Percentiles rank a stretch among this genome's conserved stretches.
Conservation (phyloP, 1,140 invertebrate species). For the Hypothenemus hampei region DNA sequence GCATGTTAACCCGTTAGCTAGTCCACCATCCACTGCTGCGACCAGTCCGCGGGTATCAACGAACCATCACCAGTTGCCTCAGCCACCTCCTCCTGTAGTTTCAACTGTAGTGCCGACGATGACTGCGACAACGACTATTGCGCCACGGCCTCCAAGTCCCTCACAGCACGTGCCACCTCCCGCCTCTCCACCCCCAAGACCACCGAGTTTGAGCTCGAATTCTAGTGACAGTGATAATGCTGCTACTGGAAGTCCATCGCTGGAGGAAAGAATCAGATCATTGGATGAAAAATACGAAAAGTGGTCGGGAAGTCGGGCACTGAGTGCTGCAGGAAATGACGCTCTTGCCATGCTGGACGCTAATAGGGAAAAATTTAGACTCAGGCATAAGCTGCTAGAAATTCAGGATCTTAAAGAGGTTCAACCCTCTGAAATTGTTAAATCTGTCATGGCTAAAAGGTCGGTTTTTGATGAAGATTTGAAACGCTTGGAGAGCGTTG, state of each 20-base stretch:
- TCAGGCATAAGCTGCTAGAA: slow-evolving; percentile 56
- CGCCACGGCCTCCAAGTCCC: slow-evolving; percentile 40
- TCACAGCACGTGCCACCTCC: slow-evolving; percentile 49
- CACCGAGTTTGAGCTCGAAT: slow-evolving; percentile 54
- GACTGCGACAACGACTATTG: no score
- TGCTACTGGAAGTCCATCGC: slow-evolving; percentile 57
- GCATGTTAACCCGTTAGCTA: slow-evolving; percentile 30
- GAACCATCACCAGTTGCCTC: slow-evolving; percentile 1
- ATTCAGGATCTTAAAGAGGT: slow-evolving; percentile 56
- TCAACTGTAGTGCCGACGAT: no score
- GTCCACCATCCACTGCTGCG: slow-evolving; percentile 44
- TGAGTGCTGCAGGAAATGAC: slow-evolving; percentile 55
- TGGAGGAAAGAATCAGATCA: slow-evolving; percentile 79
- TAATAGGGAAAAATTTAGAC: slow-evolving; percentile 51
- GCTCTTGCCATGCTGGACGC: slow-evolving; percentile 55
- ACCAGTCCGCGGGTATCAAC: slow-evolving; percentile 44
- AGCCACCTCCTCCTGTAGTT: no score
- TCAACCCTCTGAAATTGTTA: slow-evolving; percentile 90
- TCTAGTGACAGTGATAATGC: slow-evolving; percentile 54
- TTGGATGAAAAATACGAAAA: slow-evolving; percentile 91
- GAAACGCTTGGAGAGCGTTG: slow-evolving; percentile 84
- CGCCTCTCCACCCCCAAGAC: slow-evolving; percentile 55
- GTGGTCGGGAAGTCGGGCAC: slow-evolving; percentile 68
- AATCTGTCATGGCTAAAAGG: slow-evolving; percentile 83
- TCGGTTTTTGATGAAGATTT: slow-evolving; percentile 95